Conservation (phyloP, 2,888 invertebrate species). For the Acleris literana region DNA sequence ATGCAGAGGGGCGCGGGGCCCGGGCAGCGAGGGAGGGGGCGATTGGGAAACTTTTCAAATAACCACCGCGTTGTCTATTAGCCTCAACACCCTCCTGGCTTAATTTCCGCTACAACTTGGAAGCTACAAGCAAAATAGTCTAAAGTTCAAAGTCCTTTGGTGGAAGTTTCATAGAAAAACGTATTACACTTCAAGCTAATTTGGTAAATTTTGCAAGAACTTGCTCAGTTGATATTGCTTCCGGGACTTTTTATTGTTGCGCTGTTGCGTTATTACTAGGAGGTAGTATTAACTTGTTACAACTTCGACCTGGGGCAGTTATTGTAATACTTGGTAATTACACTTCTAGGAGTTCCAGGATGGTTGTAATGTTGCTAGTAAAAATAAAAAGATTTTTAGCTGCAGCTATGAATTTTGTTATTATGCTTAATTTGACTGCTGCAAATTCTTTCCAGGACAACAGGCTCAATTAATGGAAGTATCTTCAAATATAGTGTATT, state of each 20-base stretch:
- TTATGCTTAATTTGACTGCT: too few relatives aligned
- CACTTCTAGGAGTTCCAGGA: not conserved
- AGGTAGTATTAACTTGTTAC: constrained; percentile 30
- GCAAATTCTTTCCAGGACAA: too few relatives aligned
- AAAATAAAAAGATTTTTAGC: too few relatives aligned
- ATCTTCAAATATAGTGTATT: too few relatives aligned
- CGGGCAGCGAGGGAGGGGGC: constrained; percentile 7
- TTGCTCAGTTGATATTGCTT: constrained; percentile 44
- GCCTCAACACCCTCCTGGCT: constrained; percentile 41
- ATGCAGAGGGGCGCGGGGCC: constrained; percentile 6
- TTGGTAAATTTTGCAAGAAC: constrained; percentile 51
- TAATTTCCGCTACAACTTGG: constrained; percentile 29
- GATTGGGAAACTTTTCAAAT: constrained; percentile 52
- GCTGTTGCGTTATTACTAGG: constrained; percentile 40
- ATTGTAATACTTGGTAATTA: constrained; percentile 9
- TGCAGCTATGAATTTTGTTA: too few relatives aligned
- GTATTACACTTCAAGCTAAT: constrained; percentile 48
- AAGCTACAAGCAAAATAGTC: constrained; percentile 20
- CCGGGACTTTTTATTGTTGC: constrained; percentile 45
- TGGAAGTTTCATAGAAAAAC: constrained; percentile 40
- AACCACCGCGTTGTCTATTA: constrained; percentile 61
- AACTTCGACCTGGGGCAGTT: constrained; percentile 19
- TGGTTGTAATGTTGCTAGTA: not conserved
- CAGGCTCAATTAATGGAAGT: too few relatives aligned
- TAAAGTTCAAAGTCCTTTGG: constrained; percentile 43